Conservation (phyloP, 1,140 invertebrate species). For the Hylyphantes graminicola region DNA sequence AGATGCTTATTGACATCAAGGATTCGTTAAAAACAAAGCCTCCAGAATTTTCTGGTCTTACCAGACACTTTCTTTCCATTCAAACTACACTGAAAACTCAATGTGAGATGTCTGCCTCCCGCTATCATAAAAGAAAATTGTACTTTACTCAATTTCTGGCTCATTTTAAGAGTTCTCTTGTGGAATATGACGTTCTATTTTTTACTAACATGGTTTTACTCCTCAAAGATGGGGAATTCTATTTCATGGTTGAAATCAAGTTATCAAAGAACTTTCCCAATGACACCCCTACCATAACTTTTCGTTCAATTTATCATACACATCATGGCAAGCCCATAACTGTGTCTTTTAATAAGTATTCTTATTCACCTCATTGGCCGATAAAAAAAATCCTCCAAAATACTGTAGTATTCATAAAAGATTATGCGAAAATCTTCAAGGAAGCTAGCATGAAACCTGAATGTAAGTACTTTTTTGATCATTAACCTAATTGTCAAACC, state of each 20-base stretch:
- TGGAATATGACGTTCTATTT: conserved; percentile 35
- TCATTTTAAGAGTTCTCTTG: conserved; percentile 12
- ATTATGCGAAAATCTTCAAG: conserved; percentile 14
- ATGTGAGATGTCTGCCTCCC: conserved; percentile 12
- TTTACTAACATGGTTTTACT: conserved; percentile 8
- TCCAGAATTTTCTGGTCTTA: background rate
- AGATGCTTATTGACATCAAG: background rate
- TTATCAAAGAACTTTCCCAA: conserved; percentile 26
- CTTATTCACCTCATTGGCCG: conserved; percentile 24
- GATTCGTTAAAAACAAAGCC: conserved; percentile 13
- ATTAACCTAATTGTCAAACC: too few relatives aligned
- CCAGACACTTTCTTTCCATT: conserved; percentile 6
- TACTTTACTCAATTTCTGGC: conserved; percentile 24
- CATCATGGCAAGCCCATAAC: conserved; percentile 2
- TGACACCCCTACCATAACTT: conserved; percentile 5
- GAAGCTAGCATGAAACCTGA: conserved; percentile 4
- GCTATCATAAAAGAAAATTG: conserved; percentile 22
- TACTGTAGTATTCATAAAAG: conserved; percentile 27
- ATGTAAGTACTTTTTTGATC: conserved; percentile 17
- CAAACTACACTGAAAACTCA: conserved; percentile 8
- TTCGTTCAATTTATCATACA: conserved; percentile 43
- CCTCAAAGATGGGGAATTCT: conserved; percentile 22
- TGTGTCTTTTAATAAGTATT: conserved; percentile 17
- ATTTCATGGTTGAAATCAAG: conserved; percentile 35
- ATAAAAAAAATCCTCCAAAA: conserved; percentile 13